Percentiles rank a stretch among this genome's conserved stretches.
phyloP scores from a whole-genome alignment of 2,888 invertebrate species.

The Fragum sueziense region DNA sequence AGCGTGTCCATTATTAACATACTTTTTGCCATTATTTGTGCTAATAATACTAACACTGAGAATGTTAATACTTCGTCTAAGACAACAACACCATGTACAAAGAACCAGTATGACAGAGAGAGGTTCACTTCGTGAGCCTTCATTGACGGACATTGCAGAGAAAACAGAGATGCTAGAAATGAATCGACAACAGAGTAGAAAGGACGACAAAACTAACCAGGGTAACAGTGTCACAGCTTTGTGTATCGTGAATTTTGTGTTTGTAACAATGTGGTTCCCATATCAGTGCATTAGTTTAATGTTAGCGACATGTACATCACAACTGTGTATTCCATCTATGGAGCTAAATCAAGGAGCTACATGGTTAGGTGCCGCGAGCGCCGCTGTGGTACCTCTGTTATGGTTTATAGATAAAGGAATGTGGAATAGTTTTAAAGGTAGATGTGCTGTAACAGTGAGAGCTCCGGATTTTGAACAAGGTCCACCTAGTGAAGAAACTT shows the following conservation, averaged over 20 bases:
- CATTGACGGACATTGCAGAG: neutral
- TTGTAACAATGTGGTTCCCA: constrained; percentile 54
- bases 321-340: constrained; percentile 43
- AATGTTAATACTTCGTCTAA: constrained; percentile 9
- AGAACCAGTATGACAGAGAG: neutral
- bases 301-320: constrained; percentile 36
- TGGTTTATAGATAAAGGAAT: constrained; percentile 42
- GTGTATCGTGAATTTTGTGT: constrained; percentile 35
- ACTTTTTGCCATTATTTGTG: constrained; percentile 42
- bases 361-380: constrained; percentile 47
- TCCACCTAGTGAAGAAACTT: constrained; percentile 17
- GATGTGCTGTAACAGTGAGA: neutral
- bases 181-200: neutral
- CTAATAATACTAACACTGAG: constrained; percentile 38
- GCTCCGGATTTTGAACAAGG: neutral
- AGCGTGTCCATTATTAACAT: constrained; percentile 43
- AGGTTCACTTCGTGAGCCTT: neutral
- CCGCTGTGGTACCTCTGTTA: constrained; percentile 45
- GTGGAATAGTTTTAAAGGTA: neutral
- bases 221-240: constrained; percentile 24
- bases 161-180: constrained; percentile 9
- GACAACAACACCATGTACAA: neutral
- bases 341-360: constrained; percentile 47
- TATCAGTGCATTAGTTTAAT: constrained; percentile 49
- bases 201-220: neutral